Conservation (phyloP, 2,888 invertebrate genomes). For the Macaria liturata region DNA sequence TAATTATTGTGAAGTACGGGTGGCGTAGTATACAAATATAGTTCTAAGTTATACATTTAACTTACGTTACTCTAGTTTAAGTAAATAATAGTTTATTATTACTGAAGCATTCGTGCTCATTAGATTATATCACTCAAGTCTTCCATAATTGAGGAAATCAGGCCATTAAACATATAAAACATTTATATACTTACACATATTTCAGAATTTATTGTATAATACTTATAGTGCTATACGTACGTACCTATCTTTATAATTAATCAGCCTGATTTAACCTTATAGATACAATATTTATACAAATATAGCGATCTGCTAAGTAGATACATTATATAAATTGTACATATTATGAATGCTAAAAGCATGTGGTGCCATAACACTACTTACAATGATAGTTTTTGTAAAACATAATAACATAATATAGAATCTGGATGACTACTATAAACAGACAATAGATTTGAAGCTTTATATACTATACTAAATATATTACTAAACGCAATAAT, state of each 20-base stretch:
- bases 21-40: constrained; percentile 45
- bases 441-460: background rate
- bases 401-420: constrained; percentile 40
- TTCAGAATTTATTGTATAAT: constrained; percentile 25
- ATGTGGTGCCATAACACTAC: constrained; percentile 80
- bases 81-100: constrained; percentile 26
- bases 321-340: constrained; percentile 51
- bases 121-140: constrained; percentile 58
- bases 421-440: constrained; percentile 25
- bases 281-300: constrained; percentile 38
- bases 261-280: constrained; percentile 43
- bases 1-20: constrained; percentile 58
- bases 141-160: constrained; percentile 56
- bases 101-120: constrained; percentile 39
- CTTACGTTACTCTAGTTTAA: constrained; percentile 29
- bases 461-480: too few relatives aligned
- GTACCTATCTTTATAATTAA: constrained; percentile 40
- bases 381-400: constrained; percentile 58
- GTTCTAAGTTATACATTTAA: constrained; percentile 21
- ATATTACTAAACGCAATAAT: too few relatives aligned
- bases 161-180: constrained; percentile 26
- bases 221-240: constrained; percentile 40
- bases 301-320: constrained; percentile 47
- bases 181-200: constrained; percentile 12
- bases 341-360: constrained; percentile 74